Base-by-base conservation (phyloP, 37 sponge, comb jelly and placozoan genomes). In the Agelas oroides region DNA sequence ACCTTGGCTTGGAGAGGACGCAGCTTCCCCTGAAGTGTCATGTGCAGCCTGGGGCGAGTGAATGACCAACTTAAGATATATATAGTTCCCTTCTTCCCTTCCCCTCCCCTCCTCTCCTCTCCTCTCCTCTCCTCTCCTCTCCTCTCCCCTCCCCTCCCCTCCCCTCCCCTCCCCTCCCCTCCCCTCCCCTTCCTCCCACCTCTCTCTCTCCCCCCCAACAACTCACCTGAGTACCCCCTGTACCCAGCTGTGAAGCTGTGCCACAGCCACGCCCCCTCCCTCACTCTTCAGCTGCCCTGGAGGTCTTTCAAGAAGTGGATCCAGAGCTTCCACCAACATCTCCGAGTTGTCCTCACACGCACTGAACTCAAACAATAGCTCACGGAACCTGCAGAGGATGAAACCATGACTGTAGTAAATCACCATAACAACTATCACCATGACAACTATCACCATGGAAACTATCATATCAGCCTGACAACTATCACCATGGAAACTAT, bases 211-310 rank as follows among this genome's bases (percentile, higher is more conserved):
- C 8, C 46, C 46, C 8, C 46, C 46, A 12, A 3, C 46, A 3
- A 46, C 67, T 66, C 36, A 82, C 82, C 61, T 69, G 15, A 53
- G 39, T 53, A 90, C 77, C 23, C 86, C 86, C n/a, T 85, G 55
- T 16, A 85, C 91, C 91, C 91, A 90, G 27, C 35, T 27, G 34
- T 80, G 79, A 13, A 90, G 82, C 73, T 81, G 86, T 23, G 80
- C 38, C 16, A 82, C 91, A 36, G 86, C 91, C 24, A 65, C 39
- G 19, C 88, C 88, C 23, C 61, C 75, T 30, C 41, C 65, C 6
- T 59, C 65, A 46, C 59, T 28, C 79, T 73, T 18, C 57, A 39
- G 8, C 54, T 63, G 67, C 58, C 82, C 84, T 24, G 70, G 46
- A 5, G 71, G 65, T 38, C 73, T 68, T 24, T 52, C 39, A 5